Conservation (phyloP, 2,113 vertebrate species). For the Lynx canadensis region DNA sequence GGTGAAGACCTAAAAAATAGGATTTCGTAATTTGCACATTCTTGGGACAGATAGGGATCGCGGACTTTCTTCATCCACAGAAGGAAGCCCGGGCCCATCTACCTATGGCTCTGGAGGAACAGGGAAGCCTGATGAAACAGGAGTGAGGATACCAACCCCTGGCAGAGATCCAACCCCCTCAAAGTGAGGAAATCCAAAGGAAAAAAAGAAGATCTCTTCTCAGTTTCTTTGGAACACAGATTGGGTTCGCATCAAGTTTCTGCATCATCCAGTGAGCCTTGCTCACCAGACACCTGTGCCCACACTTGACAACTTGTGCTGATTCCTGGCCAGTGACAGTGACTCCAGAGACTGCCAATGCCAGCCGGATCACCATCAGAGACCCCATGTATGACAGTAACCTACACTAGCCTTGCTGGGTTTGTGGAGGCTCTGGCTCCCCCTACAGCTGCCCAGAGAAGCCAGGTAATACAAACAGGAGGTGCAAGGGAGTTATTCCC, state of each 20-base stretch:
- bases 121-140: neutral
- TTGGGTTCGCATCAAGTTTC: neutral
- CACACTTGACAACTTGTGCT: neutral
- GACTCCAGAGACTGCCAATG: neutral
- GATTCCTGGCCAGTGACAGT: neutral
- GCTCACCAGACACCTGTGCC: neutral
- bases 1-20: neutral
- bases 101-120: neutral
- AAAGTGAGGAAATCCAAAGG: neutral
- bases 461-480: neutral
- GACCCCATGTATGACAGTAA: neutral
- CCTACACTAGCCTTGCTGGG: neutral
- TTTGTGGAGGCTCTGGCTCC: neutral
- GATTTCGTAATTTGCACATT: neutral
- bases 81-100: neutral
- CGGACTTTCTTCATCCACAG: neutral
- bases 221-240: neutral
- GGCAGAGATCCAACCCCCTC: neutral
- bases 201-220: neutral
- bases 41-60: neutral
- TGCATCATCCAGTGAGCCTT: neutral
- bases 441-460: neutral
- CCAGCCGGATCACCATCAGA: neutral
- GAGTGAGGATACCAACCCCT: neutral
- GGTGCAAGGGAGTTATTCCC: neutral